Evolutionary conservation across 2,797 vertebrate species (phyloP).

Genomic region (Rhinatrema bivittatum): DNA sequence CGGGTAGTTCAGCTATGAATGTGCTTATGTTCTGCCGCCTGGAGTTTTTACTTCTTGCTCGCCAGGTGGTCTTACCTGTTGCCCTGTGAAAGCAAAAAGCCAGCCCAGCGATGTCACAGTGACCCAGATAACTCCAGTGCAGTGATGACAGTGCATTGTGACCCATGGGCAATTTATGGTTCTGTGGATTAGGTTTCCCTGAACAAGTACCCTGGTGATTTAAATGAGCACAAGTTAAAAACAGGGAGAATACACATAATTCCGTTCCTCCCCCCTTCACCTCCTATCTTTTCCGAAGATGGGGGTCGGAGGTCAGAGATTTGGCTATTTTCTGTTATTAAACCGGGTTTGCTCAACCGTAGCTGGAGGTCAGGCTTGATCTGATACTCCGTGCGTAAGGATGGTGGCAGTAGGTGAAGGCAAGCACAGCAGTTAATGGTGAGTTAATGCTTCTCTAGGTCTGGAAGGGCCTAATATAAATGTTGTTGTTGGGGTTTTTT

Average conservation of each 20-base stretch:
- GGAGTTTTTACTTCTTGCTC: fast-evolving
- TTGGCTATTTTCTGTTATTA: background rate
- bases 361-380: background rate
- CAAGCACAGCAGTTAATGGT: slow-evolving; percentile 17
- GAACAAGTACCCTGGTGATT: slow-evolving; percentile 1
- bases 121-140: background rate
- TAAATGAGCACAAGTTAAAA: too few relatives aligned
- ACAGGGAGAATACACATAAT: too few relatives aligned
- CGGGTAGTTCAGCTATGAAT: background rate
- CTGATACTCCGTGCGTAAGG: background rate
- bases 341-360: slow-evolving; percentile 5
- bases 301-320: background rate
- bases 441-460: slow-evolving; percentile 21
- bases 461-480: too few relatives aligned
- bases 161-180: background rate
- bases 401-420: slow-evolving; percentile 10
- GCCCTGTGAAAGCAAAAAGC: fast-evolving
- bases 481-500: too few relatives aligned
- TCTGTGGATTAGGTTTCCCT: slow-evolving; percentile 13
- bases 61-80: background rate
- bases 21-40: background rate
- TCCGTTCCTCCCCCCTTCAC: slow-evolving; percentile 1
- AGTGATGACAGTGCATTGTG: slow-evolving; percentile 1
- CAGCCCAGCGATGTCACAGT: slow-evolving; percentile 18
- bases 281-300: slow-evolving; percentile 7